Conservation (phyloP, 2,888 invertebrate genomes). For the Nephrocerus scutellatus region DNA sequence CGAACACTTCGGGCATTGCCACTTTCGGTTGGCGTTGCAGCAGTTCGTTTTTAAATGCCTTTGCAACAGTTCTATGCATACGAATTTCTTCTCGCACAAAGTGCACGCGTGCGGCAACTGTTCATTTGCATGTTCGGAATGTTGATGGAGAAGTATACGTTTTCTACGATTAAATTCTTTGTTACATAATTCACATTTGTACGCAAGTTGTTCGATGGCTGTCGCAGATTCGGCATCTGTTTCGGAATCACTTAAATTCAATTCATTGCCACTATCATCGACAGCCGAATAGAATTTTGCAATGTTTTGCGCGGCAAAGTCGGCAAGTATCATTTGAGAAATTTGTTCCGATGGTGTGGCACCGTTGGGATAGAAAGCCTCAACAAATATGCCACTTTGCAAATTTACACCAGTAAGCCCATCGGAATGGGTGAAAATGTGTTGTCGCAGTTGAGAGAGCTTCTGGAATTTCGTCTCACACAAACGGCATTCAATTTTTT, state of each 20-base stretch:
- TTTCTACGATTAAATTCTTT: slow-evolving; percentile 24
- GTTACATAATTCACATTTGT: slow-evolving; percentile 36
- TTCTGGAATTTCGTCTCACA: slow-evolving; percentile 27
- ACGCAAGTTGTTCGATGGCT: slow-evolving; percentile 7
- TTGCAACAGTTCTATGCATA: slow-evolving; percentile 49
- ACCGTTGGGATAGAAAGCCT: slow-evolving; percentile 14
- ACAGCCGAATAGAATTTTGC: slow-evolving; percentile 38
- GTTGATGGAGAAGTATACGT: slow-evolving; percentile 34
- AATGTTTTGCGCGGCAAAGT: slow-evolving; percentile 29
- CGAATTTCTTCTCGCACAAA: slow-evolving; percentile 51
- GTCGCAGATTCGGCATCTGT: slow-evolving; percentile 23
- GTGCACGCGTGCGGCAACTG: slow-evolving; percentile 49
- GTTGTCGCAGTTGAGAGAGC: slow-evolving; percentile 27
- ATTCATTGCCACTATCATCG: slow-evolving; percentile 36
- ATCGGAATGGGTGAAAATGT: slow-evolving; percentile 30
- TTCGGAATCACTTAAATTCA: slow-evolving; percentile 41
- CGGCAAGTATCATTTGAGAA: slow-evolving; percentile 22
- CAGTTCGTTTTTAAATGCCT: slow-evolving; percentile 50
- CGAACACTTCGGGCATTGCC: slow-evolving; percentile 33
- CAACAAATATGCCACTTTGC: slow-evolving; percentile 27
- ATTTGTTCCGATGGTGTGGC: slow-evolving; percentile 17
- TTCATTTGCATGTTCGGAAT: slow-evolving; percentile 33
- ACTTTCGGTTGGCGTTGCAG: slow-evolving; percentile 28
- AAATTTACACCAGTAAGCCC: slow-evolving; percentile 30
- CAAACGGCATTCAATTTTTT: slow-evolving; percentile 29